Conservation (phyloP, 2,888 invertebrate species). For the Siphlonurus alternatus region DNA sequence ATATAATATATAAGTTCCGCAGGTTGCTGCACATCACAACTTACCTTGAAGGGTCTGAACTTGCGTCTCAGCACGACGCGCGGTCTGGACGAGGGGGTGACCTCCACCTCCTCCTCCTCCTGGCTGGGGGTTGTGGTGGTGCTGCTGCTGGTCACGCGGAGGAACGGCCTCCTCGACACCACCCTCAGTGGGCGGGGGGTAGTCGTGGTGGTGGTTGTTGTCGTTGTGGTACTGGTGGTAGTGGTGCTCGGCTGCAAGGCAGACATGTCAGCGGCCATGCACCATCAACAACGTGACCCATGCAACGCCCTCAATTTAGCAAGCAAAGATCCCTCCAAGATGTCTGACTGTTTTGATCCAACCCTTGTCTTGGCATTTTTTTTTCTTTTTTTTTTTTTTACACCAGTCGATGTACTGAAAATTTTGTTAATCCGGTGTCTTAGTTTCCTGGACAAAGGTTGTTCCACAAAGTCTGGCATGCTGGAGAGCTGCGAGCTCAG, state of each 20-base stretch:
- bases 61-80: not conserved
- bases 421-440: too few species aligned
- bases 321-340: too few species aligned
- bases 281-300: not conserved
- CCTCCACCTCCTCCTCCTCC: not conserved
- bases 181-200: not conserved
- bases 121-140: not conserved
- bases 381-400: too few species aligned
- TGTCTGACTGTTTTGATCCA: too few species aligned
- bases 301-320: too few species aligned
- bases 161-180: not conserved
- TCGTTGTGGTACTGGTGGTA: not conserved
- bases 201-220: not conserved
- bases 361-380: too few species aligned
- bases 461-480: too few species aligned
- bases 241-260: not conserved
- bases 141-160: not conserved
- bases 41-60: not conserved
- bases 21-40: too few species aligned
- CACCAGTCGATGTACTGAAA: too few species aligned
- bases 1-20: too few species aligned
- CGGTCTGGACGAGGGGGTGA: not conserved
- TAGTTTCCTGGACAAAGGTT: too few species aligned
- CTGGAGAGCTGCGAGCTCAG: too few species aligned
- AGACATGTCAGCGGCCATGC: not conserved